These are phyloP conservation scores for Drosophila lacteicornis DNA, from an alignment of 1,140 invertebrate genomes.

Conservation along the genomic window DNA sequence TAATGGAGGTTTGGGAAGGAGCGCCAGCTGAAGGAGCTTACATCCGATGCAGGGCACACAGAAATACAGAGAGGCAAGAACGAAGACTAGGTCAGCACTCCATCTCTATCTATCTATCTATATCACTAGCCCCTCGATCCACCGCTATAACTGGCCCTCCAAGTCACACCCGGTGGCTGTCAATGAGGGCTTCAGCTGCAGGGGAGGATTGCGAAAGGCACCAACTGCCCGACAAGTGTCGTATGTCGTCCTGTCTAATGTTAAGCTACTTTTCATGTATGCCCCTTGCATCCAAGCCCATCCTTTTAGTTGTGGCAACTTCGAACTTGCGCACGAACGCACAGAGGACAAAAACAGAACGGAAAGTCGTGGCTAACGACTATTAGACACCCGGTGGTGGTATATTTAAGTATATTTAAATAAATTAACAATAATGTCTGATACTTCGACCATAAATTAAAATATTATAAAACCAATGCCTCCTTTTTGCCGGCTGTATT, in stretches of 20 bases:
- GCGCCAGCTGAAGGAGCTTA: conserved; percentile 33
- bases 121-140: conserved; percentile 11
- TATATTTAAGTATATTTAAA: neutral
- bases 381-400: neutral
- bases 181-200: conserved; percentile 45
- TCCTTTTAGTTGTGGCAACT: conserved; percentile 21
- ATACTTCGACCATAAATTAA: too few species aligned
- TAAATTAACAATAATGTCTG: too few species aligned
- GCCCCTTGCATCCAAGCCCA: conserved; percentile 29
- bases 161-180: conserved; percentile 55
- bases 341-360: conserved; percentile 31
- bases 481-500: too few species aligned
- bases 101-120: conserved; percentile 7
- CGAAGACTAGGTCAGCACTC: conserved; percentile 48
- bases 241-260: conserved; percentile 75
- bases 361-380: neutral
- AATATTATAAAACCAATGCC: too few species aligned
- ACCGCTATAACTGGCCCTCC: neutral
- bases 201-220: conserved; percentile 19
- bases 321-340: conserved; percentile 60
- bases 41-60: conserved; percentile 45
- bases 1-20: neutral
- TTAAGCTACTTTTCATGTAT: conserved; percentile 81
- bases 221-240: conserved; percentile 70
- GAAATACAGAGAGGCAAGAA: conserved; percentile 2